Base-by-base conservation (phyloP, 92 coral and sea anemone genomes). In the Actinernus sp. region DNA sequence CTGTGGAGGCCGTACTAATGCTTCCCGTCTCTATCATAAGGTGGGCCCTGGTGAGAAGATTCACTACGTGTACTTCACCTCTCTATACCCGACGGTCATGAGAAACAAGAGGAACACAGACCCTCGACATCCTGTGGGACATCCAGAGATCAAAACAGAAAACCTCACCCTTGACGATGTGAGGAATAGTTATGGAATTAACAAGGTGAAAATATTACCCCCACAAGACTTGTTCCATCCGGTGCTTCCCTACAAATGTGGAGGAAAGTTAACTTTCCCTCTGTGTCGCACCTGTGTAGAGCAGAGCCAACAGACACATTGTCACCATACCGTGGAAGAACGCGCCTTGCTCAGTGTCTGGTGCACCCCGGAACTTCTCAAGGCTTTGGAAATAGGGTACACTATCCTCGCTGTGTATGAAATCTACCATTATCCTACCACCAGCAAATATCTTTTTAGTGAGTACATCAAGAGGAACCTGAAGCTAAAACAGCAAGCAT, bases 241-340 rank as follows among this genome's bases (percentile, higher is more conserved):
- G 0, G 40, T 79, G 0, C 69, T 86, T 1, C 92, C 88, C 3
- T 72, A 64, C 18, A 30, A 71, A 0, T 37, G 49, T 14, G 54
- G 56, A 11, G 53, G 44, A 22, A 85, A 85, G 40, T 26, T 73
- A 1, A 87, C 77, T 54, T 74, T 81, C 8, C 65, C 80, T 1
- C 31, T 68, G 11, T 81, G 84, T 58, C 74, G 77, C 13, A 68
- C 87, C 0, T 86, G 92, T 30, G 87, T 83, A 2, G 77, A 74
- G 25, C 21, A 55, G 3, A 21, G 31, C 1, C 71, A 81, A 18
- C 76, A 75, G 44, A 36, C 67, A 16, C 72, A 56, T 0, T 81
- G 79, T 36, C 13, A 56, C 22, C 88, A 76, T 50, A 18, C 20
- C 7, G 78, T 68, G 0, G 64, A 14, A 1, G 79, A 65, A 49